Evolutionary conservation across 2,888 invertebrate species (phyloP).

Genomic region (Andricus quercusramuli): DNA sequence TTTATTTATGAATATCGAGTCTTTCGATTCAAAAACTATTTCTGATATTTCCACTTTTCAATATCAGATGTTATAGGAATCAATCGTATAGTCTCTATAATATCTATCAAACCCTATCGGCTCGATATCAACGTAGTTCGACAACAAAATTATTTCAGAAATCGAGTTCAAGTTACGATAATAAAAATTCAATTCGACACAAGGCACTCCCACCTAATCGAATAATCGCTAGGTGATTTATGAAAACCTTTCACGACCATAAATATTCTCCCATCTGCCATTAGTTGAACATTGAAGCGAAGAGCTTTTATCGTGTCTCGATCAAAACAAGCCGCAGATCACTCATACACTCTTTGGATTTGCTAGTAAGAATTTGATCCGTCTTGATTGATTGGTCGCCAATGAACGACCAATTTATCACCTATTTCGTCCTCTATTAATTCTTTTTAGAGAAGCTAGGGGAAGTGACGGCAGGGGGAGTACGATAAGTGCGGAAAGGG

Average conservation of each 20-base stretch:
- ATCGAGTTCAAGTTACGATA: slow-evolving; percentile 16
- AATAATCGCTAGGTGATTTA: slow-evolving; percentile 30
- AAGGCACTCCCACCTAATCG: slow-evolving; percentile 18
- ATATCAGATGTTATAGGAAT: background rate
- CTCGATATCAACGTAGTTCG: background rate
- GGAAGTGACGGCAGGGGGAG: too few species aligned
- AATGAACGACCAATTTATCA: slow-evolving; percentile 13
- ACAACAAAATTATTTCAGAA: slow-evolving; percentile 11
- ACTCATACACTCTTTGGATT: background rate
- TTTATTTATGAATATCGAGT: too few species aligned
- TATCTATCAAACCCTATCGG: background rate
- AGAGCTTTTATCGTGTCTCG: background rate
- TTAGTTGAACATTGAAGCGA: slow-evolving; percentile 3
- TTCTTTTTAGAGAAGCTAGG: background rate
- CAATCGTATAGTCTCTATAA: background rate
- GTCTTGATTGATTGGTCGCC: background rate
- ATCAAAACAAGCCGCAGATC: background rate
- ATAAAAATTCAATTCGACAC: slow-evolving; percentile 25
- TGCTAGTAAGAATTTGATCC: too few species aligned
- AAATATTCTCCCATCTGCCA: slow-evolving; percentile 16
- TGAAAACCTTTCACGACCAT: slow-evolving; percentile 32
- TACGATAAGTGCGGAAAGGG: accelerated
- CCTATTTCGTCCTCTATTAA: background rate
- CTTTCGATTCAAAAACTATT: too few species aligned
- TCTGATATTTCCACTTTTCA: background rate